Base-by-base conservation (phyloP, 2,797 vertebrate species). In the Cirrhinus molitorella region DNA sequence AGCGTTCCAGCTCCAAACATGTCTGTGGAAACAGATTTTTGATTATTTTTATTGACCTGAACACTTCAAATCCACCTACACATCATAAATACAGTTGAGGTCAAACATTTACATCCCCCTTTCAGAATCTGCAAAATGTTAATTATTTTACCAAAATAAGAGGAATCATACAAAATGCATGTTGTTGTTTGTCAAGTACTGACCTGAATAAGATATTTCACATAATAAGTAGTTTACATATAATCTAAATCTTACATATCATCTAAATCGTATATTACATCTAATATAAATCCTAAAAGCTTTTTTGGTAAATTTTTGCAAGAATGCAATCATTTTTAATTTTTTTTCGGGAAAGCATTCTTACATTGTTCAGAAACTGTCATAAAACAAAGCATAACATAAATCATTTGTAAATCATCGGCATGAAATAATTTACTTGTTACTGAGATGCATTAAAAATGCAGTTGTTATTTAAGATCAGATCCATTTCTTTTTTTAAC, bases 1-100 rank as follows among this genome's bases (percentile, higher is more conserved):
- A 99, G 63, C 98, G 96, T 91, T 99, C 98, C 94, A 99, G 87
- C 87, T 99, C 98, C 85, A 99, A 93, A 91, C 98, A 99, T 78
- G 98, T 99, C 98, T 99, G 91, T 34, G 88, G 88, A 85, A 82
- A 83, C 78, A 61, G 72, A 83, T 16, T 19, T 16, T 19, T 3
- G 16, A 21, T 14, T 13, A 37, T 34, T 61, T 66, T 81, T 70
- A 57, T 47, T 81, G 79, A 61, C 45, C 43, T 49, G 28, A 63
- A 61, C 7, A 53, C 40, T 75, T 21, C 12, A 75, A 28, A 19
- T 28, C 53, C 47, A 53, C 71, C 47, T 19, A 53, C 11, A 3
- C 71, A n/a, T 21, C 11, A 51, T 21, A 51, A 67, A 19, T 66
- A 34, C 31, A 34, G 31, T 34, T 34, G 31, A 34, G 31, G 31